Base-by-base conservation (phyloP, 2,113 vertebrate genomes). In the Aramus guarauna region DNA sequence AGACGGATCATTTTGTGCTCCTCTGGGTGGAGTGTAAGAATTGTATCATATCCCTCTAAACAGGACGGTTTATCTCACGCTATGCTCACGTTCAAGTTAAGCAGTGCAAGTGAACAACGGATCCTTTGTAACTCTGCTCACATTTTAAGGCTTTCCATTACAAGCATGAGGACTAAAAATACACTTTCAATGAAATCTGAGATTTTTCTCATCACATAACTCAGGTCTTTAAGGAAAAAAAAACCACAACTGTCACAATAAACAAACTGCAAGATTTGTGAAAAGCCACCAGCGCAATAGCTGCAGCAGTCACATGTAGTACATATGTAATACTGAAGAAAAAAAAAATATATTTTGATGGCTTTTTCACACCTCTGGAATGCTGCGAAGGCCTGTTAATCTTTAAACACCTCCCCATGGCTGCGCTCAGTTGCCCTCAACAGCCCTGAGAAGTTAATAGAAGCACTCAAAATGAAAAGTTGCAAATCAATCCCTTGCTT, bases 351-450 rank as follows among this genome's bases (percentile, higher is more conserved):
- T 4, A 36, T 55, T 74, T 66, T 53, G 32, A 52, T 92, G 67
- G 24, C 53, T 94, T 60, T 88, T 59, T 95, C 37, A 10, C 59
- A 29, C n/a, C 59, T 22, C 34, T 48, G 81, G 88, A 89, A 88
- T 64, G 48, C 50, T 16, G n/a, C 11, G 5, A 76, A 62, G 37
- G 29, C 50, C 68, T 74, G 96, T 97, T 97, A 97, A 97, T 97
- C 67, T 94, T 97, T 96, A 97, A 97, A 77, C 8, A 0, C 50
- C 85, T 84, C 39, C 37, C 36, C 22, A 12, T 23, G 50, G 39
- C 85, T 77, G 56, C 82, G 95, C 48, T 88, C 60, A 15, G 55
- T 84, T 92, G 83, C 45, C 88, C 85, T 85, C 69, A 92, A 88
- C 94, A 82, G 72, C 62, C 62, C 60, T 43, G 43, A 68, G 52